Percentiles rank a stretch among this genome's conserved stretches.
Conservation (phyloP, 2,888 invertebrate genomes). For the Lymantria dispar region DNA sequence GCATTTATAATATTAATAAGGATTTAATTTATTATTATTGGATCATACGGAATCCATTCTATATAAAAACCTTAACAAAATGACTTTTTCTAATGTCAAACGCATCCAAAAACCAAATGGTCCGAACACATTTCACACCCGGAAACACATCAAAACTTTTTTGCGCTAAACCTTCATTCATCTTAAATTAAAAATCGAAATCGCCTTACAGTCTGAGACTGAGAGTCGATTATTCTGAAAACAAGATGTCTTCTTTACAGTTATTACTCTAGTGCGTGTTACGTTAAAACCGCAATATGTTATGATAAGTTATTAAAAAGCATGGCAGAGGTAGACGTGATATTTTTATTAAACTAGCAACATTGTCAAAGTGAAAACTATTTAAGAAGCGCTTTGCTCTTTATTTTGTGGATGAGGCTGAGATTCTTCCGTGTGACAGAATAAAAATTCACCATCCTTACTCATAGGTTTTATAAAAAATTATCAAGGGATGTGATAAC, state of each 20-base stretch:
- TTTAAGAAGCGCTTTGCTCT: too few species aligned
- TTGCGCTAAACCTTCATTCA: conserved; percentile 40
- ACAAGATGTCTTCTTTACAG: conserved; percentile 1
- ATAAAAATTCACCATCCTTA: too few species aligned
- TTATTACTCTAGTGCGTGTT: not conserved
- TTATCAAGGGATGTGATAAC: too few species aligned
- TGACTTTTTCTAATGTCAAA: conserved; percentile 46
- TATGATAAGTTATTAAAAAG: conserved; percentile 33
- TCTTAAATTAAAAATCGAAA: conserved; percentile 30
- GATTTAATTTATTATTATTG: too few species aligned
- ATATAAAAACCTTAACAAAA: conserved; percentile 8
- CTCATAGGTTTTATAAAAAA: too few species aligned
- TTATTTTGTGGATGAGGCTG: too few species aligned
- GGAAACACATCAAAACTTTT: conserved; percentile 68
- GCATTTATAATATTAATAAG: too few species aligned
- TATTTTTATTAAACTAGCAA: too few species aligned
- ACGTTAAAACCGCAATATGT: conserved; percentile 33
- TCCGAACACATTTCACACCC: conserved; percentile 74
- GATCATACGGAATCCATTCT: conserved; percentile 20
- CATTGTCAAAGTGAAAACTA: too few species aligned
- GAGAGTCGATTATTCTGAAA: not conserved
- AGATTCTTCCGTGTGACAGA: too few species aligned
- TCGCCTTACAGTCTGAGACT: not conserved
- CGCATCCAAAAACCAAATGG: conserved; percentile 65
- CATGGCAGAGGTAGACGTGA: conserved; percentile 8